These are phyloP conservation scores for Melanotaenia boesemani DNA, from an alignment of 2,797 vertebrate species.

Conservation along the genomic window DNA sequence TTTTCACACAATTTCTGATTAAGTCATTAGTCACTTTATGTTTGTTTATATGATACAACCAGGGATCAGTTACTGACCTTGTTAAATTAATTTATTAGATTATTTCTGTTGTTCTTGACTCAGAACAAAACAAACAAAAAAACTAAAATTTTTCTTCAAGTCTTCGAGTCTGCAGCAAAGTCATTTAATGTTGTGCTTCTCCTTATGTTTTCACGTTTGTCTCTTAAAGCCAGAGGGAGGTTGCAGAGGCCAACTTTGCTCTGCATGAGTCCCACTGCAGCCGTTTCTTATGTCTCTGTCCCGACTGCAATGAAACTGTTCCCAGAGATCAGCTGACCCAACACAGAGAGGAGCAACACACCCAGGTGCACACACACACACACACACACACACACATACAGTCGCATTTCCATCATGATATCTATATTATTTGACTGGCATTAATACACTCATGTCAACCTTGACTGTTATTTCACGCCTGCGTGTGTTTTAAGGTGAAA, in stretches of 20 bases:
- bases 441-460: not conserved
- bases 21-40: no score
- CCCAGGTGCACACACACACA: conserved; percentile 51
- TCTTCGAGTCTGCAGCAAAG: no score
- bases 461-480: not conserved
- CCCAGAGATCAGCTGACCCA: conserved; percentile 71
- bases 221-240: conserved; percentile 78
- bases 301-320: conserved; percentile 79
- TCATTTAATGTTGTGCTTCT: not conserved
- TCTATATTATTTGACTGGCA: no score
- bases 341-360: conserved; percentile 77
- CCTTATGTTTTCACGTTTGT: not conserved
- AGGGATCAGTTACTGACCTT: no score
- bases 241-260: conserved; percentile 79
- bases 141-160: no score
- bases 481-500: conserved; percentile 69
- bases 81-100: no score
- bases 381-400: not conserved
- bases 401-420: not conserved
- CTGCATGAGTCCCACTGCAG: conserved; percentile 86
- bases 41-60: no score
- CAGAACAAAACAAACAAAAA: no score
- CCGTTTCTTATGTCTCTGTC: conserved; percentile 83
- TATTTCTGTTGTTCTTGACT: no score
- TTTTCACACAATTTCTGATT: no score